These are phyloP conservation scores for Pipa parva DNA, from an alignment of 2,113 vertebrate genomes.

Conservation along the genomic window DNA sequence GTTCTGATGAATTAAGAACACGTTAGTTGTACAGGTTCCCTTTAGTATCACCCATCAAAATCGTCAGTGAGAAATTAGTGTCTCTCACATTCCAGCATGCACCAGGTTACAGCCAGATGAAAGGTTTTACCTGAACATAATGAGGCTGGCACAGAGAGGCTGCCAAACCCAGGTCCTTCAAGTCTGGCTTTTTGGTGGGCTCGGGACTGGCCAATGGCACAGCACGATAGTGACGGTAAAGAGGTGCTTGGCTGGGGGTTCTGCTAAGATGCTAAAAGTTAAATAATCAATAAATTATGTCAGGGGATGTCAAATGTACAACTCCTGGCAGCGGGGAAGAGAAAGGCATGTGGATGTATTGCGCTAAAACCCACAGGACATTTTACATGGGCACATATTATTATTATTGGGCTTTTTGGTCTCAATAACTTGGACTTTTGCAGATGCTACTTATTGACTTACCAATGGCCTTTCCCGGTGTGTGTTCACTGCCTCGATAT, in stretches of 20 bases:
- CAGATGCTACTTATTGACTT: no score
- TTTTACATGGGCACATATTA: no score
- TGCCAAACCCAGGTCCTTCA: conserved; percentile 47
- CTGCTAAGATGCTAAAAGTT: conserved; percentile 28
- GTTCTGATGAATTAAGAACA: no score
- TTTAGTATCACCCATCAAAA: no score
- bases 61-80: no score
- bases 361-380: no score
- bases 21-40: no score
- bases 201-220: conserved; percentile 51
- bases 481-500: conserved; percentile 85
- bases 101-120: background rate
- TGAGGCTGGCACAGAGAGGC: conserved; percentile 29
- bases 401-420: no score
- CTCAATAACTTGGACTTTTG: no score
- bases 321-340: conserved; percentile 9
- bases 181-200: conserved; percentile 47
- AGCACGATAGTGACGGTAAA: conserved; percentile 38
- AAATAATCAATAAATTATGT: background rate
- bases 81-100: background rate
- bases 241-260: conserved; percentile 30
- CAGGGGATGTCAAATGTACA: conserved; percentile 17
- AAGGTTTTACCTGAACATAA: conserved; percentile 3
- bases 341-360: background rate
- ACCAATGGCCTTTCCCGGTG: conserved; percentile 79